A percentile compares a stretch with the other conserved stretches of the same genome.
These are phyloP conservation scores for Rhagonycha lutea DNA, from an alignment of 2,888 invertebrate genomes.

Conservation along the genomic window DNA sequence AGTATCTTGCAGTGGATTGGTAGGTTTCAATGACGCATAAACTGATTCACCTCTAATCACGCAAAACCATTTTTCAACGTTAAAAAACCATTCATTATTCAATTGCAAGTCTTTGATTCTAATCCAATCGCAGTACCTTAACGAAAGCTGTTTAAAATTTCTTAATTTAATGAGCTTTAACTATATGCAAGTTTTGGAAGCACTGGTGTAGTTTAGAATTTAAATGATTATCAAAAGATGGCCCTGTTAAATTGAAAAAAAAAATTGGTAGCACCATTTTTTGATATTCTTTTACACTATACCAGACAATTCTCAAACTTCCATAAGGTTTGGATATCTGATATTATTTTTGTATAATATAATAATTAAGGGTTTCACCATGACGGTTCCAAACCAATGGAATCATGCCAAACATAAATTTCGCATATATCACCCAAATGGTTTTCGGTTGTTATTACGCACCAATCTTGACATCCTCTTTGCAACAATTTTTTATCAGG, in stretches of 20 bases:
- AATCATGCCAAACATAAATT: constrained; percentile 37
- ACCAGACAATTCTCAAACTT: no score
- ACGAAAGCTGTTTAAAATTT: neutral
- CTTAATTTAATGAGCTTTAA: no score
- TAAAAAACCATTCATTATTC: constrained; percentile 27
- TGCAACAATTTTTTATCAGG: constrained; percentile 34
- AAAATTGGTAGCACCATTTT: no score
- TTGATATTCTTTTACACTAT: no score
- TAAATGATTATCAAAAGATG: no score
- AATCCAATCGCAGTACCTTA: constrained; percentile 36
- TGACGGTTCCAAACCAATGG: constrained; percentile 32
- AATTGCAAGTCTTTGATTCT: constrained; percentile 33
- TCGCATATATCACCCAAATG: constrained; percentile 31
- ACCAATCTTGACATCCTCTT: constrained; percentile 32
- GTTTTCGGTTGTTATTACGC: constrained; percentile 27
- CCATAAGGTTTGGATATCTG: constrained; percentile 24
- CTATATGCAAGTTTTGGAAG: no score
- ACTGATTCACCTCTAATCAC: constrained; percentile 10
- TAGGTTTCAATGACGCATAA: constrained; percentile 4
- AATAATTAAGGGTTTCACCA: constrained; percentile 37
- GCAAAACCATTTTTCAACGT: constrained; percentile 30
- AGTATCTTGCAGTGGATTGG: neutral
- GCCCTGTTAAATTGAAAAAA: no score
- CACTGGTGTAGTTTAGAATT: neutral
- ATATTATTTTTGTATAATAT: constrained; percentile 31